phyloP scores from a whole-genome alignment of 2,888 invertebrate genomes.

The Drosophila cognata region DNA sequence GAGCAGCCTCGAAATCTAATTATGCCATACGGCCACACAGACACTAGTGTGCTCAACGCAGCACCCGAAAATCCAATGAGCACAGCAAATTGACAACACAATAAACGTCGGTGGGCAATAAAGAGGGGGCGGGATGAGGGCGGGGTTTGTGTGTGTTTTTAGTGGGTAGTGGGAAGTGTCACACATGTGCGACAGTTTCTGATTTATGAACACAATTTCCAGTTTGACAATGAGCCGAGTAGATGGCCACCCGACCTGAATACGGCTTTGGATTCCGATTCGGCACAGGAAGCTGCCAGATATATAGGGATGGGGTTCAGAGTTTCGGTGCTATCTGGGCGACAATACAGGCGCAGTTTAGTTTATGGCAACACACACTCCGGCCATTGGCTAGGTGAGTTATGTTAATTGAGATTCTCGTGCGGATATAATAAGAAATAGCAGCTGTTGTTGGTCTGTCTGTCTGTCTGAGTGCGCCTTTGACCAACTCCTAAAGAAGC shows the following conservation, averaged over 20 bases:
- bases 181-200: constrained; percentile 77
- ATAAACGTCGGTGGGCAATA: constrained; percentile 51
- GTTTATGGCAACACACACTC: constrained; percentile 57
- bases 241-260: constrained; percentile 17
- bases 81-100: constrained; percentile 76
- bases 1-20: constrained; percentile 57
- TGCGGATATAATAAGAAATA: constrained; percentile 57
- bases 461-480: background rate
- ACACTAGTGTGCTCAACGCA: constrained; percentile 27
- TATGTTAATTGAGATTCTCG: constrained; percentile 74
- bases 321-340: constrained; percentile 43
- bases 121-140: background rate
- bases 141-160: constrained; percentile 2
- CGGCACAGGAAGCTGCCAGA: constrained; percentile 28
- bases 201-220: constrained; percentile 80
- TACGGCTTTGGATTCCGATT: constrained; percentile 17
- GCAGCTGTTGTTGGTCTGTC: constrained; percentile 28
- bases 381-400: constrained; percentile 63
- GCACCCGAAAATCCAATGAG: constrained; percentile 59
- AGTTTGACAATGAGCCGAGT: constrained; percentile 72
- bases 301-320: constrained; percentile 8
- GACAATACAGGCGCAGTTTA: constrained; percentile 54
- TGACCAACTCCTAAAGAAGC: constrained; percentile 27
- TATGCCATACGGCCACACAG: constrained; percentile 35
- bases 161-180: constrained; percentile 44